Conservation (phyloP, 2,888 invertebrate species). For the Crematogaster levior region DNA sequence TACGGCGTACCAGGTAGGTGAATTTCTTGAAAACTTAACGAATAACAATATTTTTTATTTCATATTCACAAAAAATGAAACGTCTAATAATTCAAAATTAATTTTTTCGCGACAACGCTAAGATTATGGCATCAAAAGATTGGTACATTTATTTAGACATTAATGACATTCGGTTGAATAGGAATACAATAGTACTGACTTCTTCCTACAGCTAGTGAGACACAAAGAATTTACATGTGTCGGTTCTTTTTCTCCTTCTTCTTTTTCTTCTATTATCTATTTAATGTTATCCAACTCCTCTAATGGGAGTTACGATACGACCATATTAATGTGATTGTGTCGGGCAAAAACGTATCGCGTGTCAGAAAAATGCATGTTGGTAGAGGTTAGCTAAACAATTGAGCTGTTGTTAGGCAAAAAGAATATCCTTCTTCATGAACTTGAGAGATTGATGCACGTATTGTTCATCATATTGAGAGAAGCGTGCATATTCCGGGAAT, state of each 20-base stretch:
- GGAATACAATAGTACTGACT: no score
- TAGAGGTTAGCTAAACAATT: conserved; percentile 7
- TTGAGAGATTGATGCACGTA: background rate
- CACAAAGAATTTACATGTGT: no score
- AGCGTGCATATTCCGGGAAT: background rate
- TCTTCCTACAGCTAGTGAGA: no score
- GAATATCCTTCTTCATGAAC: background rate
- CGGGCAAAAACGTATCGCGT: conserved; percentile 1
- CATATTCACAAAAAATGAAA: background rate
- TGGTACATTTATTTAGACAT: no score
- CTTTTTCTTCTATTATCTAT: no score
- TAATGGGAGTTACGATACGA: no score
- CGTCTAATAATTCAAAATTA: background rate
- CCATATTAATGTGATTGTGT: background rate
- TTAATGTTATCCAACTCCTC: no score
- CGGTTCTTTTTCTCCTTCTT: no score
- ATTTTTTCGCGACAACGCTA: background rate
- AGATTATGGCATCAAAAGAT: no score
- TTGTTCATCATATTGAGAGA: background rate
- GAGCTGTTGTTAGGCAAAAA: conserved; percentile 22
- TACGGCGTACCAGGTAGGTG: conserved; percentile 94
- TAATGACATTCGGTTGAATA: no score
- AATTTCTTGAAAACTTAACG: background rate
- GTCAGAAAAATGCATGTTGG: background rate
- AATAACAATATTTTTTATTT: no score